Conservation (phyloP, 2,888 invertebrate species). For the Lasioglossum vierecki region DNA sequence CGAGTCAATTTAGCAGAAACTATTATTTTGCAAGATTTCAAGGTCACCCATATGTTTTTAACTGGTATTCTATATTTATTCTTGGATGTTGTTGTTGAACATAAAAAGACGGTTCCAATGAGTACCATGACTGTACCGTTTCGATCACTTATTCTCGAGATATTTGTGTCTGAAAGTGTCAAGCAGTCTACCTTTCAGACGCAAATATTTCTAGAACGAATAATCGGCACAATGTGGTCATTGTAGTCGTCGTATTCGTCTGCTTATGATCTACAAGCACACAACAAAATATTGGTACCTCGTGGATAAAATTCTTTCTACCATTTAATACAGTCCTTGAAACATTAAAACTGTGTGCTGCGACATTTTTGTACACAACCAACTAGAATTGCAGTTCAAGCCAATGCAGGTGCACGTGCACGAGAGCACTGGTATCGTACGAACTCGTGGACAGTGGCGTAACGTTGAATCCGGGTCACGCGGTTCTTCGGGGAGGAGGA, state of each 20-base stretch:
- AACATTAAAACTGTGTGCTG: neutral
- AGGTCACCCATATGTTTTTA: neutral
- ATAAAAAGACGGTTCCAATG: neutral
- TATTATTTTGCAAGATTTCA: neutral
- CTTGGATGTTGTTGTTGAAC: neutral
- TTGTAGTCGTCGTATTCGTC: neutral
- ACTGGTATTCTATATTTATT: neutral
- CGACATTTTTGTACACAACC: neutral
- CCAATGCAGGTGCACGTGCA: neutral
- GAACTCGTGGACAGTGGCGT: constrained; percentile 59
- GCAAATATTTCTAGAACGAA: neutral
- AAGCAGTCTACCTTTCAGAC: neutral
- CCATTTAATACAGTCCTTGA: too few relatives aligned
- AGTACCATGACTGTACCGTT: neutral
- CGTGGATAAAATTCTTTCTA: too few relatives aligned
- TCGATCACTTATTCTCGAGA: neutral
- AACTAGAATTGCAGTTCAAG: neutral
- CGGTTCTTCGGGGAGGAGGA: neutral
- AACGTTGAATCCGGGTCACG: constrained; percentile 52
- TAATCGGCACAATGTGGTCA: neutral
- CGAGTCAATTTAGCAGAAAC: neutral
- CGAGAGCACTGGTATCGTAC: constrained; percentile 16
- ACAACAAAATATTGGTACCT: neutral
- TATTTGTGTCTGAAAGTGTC: neutral
- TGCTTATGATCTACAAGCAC: neutral